Percentiles rank a stretch among this genome's conserved stretches.
phyloP scores from a whole-genome alignment of 2,113 vertebrate genomes.

The Chloroceryle aenea region DNA sequence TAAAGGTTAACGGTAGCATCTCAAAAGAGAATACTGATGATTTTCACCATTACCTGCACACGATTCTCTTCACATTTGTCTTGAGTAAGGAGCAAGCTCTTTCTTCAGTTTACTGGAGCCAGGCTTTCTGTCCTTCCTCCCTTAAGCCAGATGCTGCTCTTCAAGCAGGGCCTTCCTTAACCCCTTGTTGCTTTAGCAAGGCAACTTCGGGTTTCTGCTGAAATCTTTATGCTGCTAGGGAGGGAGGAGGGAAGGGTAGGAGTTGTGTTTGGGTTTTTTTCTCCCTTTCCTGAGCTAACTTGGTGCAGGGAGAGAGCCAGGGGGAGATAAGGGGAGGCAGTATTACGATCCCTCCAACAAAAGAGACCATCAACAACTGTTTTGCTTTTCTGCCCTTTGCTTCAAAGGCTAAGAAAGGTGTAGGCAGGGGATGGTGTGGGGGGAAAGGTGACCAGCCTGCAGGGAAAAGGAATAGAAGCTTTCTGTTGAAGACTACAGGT shows the following conservation, averaged over 20 bases:
- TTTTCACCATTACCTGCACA: not conserved
- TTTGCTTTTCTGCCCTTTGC: not conserved
- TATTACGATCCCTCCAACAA: not conserved
- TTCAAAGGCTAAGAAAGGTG: not conserved
- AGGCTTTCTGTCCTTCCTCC: not conserved
- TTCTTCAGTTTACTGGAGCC: not conserved
- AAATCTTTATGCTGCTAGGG: not conserved
- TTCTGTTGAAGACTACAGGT: not conserved
- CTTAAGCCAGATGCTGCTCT: not conserved
- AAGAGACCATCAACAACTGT: not conserved
- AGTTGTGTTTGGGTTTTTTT: not conserved
- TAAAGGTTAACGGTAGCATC: not conserved
- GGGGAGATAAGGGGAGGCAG: not conserved
- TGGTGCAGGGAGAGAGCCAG: not conserved
- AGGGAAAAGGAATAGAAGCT: not conserved
- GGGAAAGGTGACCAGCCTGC: not conserved
- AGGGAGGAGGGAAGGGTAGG: not conserved
- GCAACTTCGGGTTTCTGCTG: not conserved
- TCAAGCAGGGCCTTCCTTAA: not conserved
- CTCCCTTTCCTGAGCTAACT: not conserved
- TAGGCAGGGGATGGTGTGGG: fast-evolving
- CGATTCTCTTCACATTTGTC: not conserved
- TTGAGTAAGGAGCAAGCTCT: not conserved
- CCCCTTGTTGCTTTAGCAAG: not conserved
- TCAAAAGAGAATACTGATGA: not conserved